Conservation (phyloP, 1,140 invertebrate genomes). For the Psix sp. region DNA sequence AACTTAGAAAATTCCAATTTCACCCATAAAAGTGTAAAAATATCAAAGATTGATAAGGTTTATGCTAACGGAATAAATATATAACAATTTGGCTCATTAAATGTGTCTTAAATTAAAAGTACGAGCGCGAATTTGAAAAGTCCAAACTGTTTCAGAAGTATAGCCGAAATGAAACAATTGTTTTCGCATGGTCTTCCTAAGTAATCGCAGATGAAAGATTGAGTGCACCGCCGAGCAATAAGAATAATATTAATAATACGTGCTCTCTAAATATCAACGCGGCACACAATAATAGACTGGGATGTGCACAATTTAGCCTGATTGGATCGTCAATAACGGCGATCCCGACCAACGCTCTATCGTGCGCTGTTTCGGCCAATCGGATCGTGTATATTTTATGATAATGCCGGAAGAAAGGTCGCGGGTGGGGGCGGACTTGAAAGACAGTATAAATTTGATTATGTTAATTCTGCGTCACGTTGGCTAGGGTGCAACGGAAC, state of each 20-base stretch:
- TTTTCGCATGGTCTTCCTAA: constrained; percentile 4
- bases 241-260: constrained; percentile 38
- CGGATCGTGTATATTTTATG: constrained; percentile 25
- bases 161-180: not conserved
- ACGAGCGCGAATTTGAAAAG: too few relatives aligned
- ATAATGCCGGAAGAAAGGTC: constrained; percentile 21
- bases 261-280: constrained; percentile 7
- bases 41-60: too few relatives aligned
- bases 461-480: constrained; percentile 44
- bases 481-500: constrained; percentile 31
- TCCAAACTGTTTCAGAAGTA: constrained; percentile 16
- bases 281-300: constrained; percentile 3
- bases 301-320: constrained; percentile 13
- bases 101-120: too few relatives aligned
- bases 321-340: not conserved
- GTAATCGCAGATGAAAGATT: constrained; percentile 27
- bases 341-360: not conserved
- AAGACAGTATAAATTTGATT: constrained; percentile 54
- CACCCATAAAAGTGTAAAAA: too few relatives aligned
- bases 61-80: too few relatives aligned
- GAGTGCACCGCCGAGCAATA: constrained; percentile 15
- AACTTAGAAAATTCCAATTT: too few relatives aligned
- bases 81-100: too few relatives aligned
- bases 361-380: not conserved
- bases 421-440: constrained; percentile 3